Percentiles rank a stretch among this genome's conserved stretches.
Conservation (phyloP, 2,797 vertebrate species). For the Tolypeutes matacus region DNA sequence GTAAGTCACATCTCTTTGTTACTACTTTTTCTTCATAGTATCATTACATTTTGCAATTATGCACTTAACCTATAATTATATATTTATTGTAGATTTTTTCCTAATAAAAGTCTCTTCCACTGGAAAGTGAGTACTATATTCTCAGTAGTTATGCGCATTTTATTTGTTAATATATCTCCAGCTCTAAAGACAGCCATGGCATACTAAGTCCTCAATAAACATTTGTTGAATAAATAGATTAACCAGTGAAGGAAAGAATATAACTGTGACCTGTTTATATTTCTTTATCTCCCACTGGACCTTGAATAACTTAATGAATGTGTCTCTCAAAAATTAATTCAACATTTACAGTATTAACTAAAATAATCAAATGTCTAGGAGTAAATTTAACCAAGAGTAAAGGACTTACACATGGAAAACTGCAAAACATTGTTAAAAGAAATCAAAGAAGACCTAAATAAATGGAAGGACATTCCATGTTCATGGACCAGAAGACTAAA, state of each 20-base stretch:
- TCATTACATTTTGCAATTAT: not conserved
- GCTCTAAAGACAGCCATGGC: not conserved
- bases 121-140: not conserved
- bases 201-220: not conserved
- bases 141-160: not conserved
- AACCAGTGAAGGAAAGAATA: not conserved
- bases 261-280: not conserved
- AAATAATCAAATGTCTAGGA: no score
- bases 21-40: not conserved
- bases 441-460: no score
- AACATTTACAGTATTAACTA: not conserved
- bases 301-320: not conserved
- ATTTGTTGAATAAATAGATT: not conserved
- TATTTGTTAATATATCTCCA: not conserved
- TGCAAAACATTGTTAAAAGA: no score
- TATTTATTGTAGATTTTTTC: not conserved
- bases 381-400: no score
- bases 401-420: no score
- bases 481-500: no score
- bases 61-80: not conserved
- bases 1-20: constrained; percentile 1
- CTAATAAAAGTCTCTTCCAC: not conserved
- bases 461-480: no score
- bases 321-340: constrained; percentile 39
- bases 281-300: not conserved